phyloP scores from a whole-genome alignment of 1,140 invertebrate genomes.

The Linepithema humile region DNA sequence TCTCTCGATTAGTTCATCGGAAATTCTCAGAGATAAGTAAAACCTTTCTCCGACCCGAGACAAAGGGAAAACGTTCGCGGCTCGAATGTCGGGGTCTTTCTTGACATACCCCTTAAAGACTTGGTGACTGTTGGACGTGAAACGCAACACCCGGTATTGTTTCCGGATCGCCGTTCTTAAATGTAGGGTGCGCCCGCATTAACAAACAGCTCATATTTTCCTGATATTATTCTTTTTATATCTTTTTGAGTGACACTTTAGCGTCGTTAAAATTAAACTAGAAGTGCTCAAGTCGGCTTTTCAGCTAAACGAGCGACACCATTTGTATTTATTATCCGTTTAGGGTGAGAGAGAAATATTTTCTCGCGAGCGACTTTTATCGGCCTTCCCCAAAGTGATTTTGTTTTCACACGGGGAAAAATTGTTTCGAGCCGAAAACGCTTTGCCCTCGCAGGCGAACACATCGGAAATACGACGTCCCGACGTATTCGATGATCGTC shows the following conservation, averaged over 20 bases:
- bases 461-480: not conserved
- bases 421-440: slow-evolving; percentile 49
- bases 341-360: not conserved
- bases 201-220: not conserved
- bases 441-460: not conserved
- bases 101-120: not conserved
- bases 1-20: slow-evolving; percentile 58
- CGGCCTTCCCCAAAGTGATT: not conserved
- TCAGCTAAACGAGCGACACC: not conserved
- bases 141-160: not conserved
- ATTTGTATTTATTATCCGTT: not conserved
- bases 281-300: not conserved
- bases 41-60: slow-evolving; percentile 9
- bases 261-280: not conserved
- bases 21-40: slow-evolving; percentile 38
- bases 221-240: not conserved
- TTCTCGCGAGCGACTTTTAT: not conserved
- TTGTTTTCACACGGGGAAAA: not conserved
- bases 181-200: not conserved
- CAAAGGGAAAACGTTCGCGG: slow-evolving; percentile 18
- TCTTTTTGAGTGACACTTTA: not conserved
- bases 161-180: not conserved
- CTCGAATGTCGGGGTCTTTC: not conserved
- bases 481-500: slow-evolving; percentile 1
- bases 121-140: not conserved